Evolutionary conservation across 2,113 vertebrate genomes (phyloP), one percentile per base, ranked within the genome.

Genomic region (Todiramphus chloris): DNA sequence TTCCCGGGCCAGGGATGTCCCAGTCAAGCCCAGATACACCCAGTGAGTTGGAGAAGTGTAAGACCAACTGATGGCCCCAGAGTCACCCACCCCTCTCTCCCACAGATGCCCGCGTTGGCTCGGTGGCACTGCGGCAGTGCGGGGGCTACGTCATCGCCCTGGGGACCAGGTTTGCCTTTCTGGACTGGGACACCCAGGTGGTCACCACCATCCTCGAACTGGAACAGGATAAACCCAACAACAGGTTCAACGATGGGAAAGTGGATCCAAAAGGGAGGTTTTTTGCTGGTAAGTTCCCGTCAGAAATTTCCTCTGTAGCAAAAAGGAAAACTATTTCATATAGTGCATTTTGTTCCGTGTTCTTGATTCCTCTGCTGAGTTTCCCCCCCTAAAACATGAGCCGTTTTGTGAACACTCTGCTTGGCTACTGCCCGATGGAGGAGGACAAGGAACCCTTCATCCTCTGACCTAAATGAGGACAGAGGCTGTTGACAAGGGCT

Each of bases 171-270:
- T 98, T 98, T 81, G 97, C 98, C 73, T 95, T 97, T 43, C 93
- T 98, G 73, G 97, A 98, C 94, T 98, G 98, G 98, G 97, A 95
- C 53, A 96, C 94, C 3, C 95, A 94, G 23, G 63, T 8, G 1
- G 90, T 98, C 66, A 97, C 96, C 46, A 96, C 97, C 48, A 92
- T 98, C 35, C 67, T 95, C 0, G 20, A 95, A 31, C 70, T 98
- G 0, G 98, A 98, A 77, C 86, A 80, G 44, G 98, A 98, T 68
- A 98, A 98, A 77, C 95, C 96, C n/a, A 97, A 98, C 96, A 98
- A 98, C 92, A 97, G 98, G n/a, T 98, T 98, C 93, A 98, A 98
- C 31, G 98, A 98, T 33, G 98, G 98, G 48, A 98, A 98, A 92
- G 98, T 98, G 91, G 98, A 98, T 88, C 98, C 98, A 15, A 97